Evolutionary conservation across 2,797 vertebrate species (phyloP).

Genomic region (Spizella passerina): DNA sequence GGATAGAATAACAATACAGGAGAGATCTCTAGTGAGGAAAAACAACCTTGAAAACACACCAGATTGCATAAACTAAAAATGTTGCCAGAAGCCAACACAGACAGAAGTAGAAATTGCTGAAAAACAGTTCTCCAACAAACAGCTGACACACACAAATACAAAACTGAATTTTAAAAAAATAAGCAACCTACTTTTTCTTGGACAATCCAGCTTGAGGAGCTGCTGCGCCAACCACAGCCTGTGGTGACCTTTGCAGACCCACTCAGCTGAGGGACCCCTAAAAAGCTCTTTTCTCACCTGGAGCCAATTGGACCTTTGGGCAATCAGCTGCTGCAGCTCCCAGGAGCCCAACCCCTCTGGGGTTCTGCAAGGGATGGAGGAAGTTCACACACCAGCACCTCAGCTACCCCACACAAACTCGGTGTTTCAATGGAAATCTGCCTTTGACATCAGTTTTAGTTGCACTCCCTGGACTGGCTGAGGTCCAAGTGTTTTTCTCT

Average conservation of each 20-base stretch:
- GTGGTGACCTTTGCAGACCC: fast-evolving
- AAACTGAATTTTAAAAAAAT: background rate
- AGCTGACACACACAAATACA: background rate
- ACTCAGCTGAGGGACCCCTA: background rate
- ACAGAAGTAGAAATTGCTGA: background rate
- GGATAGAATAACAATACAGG: background rate
- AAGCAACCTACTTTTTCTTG: background rate
- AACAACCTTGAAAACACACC: conserved; percentile 18
- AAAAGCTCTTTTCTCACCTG: background rate
- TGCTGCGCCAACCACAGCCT: fast-evolving
- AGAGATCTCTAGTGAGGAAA: background rate
- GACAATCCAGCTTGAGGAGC: background rate
- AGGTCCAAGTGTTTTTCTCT: background rate
- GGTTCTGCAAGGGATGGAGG: background rate
- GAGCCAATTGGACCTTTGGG: background rate
- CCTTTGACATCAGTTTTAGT: background rate
- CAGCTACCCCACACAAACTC: background rate
- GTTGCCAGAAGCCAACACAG: background rate
- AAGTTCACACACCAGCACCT: no score
- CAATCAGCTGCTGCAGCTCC: fast-evolving
- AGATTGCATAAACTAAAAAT: background rate
- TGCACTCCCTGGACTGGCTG: background rate
- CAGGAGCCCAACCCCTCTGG: background rate
- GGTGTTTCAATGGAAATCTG: background rate
- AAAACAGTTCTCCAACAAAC: background rate